Evolutionary conservation across 1,140 invertebrate genomes (phyloP).

Genomic region (Psilanteris sp.): DNA sequence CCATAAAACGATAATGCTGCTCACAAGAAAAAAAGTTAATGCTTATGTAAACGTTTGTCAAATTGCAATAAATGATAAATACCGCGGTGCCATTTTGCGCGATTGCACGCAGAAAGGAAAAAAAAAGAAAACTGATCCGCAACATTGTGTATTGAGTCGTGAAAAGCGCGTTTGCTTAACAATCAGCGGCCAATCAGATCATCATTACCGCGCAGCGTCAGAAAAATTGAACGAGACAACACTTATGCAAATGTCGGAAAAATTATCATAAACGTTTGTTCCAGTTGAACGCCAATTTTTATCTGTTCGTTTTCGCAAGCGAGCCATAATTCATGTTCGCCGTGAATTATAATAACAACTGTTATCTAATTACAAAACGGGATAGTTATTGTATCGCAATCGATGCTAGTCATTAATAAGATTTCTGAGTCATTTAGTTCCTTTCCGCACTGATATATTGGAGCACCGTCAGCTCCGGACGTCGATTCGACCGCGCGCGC

Average conservation of each 20-base stretch:
- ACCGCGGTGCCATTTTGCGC: neutral
- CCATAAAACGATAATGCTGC: neutral
- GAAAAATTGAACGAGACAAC: conserved; percentile 21
- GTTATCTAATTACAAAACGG: conserved; percentile 47
- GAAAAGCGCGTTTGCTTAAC: neutral
- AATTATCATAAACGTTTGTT: conserved; percentile 31
- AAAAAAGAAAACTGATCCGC: neutral
- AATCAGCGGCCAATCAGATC: neutral
- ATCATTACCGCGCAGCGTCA: neutral
- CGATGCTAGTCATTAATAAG: conserved; percentile 44
- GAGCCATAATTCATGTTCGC: conserved; percentile 20
- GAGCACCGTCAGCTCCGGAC: conserved; percentile 15
- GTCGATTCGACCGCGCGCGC: conserved; percentile 32
- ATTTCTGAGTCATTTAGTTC: conserved; percentile 39
- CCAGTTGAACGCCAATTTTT: conserved; percentile 19
- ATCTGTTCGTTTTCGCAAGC: conserved; percentile 32
- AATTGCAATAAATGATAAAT: conserved; percentile 5
- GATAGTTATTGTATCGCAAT: conserved; percentile 53
- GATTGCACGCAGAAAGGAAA: neutral
- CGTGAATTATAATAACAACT: conserved; percentile 45
- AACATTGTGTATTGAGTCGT: neutral
- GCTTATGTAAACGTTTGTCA: conserved; percentile 14
- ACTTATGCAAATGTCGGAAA: conserved; percentile 17
- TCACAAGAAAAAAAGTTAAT: neutral
- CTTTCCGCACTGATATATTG: conserved; percentile 18